Conservation (phyloP, 2,113 vertebrate species). For the Syrrhaptes paradoxus region DNA sequence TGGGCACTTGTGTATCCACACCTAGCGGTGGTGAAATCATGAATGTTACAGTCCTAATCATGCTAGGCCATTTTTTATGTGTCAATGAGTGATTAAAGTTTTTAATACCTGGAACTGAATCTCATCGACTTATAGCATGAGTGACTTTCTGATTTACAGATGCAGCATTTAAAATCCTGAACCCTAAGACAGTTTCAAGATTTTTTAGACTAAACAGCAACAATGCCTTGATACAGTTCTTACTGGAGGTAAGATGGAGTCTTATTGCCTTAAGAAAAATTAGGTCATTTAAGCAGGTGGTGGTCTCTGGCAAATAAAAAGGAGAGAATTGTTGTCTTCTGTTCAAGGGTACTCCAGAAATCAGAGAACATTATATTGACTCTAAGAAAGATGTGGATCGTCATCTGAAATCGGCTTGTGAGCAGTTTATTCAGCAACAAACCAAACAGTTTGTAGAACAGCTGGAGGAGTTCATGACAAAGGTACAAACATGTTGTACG, state of each 20-base stretch:
- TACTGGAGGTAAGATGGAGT: constrained; percentile 87
- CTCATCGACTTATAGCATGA: constrained; percentile 34
- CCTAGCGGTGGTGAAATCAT: background rate
- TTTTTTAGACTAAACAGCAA: constrained; percentile 97
- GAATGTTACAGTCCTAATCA: background rate
- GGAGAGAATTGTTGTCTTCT: constrained; percentile 48
- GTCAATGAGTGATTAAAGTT: background rate
- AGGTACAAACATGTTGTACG: constrained; percentile 77
- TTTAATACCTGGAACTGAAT: background rate
- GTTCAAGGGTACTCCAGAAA: constrained; percentile 94
- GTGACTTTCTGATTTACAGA: constrained; percentile 83
- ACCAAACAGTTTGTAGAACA: constrained; percentile 89
- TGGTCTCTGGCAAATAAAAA: constrained; percentile 49
- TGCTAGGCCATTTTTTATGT: background rate
- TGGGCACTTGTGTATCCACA: background rate
- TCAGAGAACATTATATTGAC: constrained; percentile 98
- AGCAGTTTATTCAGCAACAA: constrained; percentile 98
- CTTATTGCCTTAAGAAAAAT: background rate
- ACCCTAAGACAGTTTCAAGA: constrained; percentile 91
- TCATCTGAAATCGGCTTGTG: constrained; percentile 94
- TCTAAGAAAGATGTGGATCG: constrained; percentile 98
- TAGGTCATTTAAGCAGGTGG: background rate
- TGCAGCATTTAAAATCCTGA: constrained; percentile 98
- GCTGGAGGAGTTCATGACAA: constrained; percentile 94
- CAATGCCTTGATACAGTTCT: constrained; percentile 97